Percentiles rank a stretch among this genome's conserved stretches.
Conservation (phyloP, 2,888 invertebrate genomes). For the Limnephilus marmoratus region DNA sequence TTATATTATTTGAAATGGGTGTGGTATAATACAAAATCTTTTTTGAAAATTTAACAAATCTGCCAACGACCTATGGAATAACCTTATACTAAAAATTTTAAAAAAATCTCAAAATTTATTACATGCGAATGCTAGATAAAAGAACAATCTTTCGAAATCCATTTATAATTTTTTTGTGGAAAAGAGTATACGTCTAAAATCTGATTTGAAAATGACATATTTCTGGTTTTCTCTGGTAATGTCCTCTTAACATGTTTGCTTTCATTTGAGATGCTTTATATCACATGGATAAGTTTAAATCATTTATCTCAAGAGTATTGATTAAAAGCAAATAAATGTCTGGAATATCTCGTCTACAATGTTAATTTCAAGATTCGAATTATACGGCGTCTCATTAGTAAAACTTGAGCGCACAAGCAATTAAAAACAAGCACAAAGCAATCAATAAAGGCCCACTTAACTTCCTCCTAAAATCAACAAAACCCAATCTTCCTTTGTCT, state of each 20-base stretch:
- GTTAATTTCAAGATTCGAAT: background rate
- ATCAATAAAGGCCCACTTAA: constrained; percentile 3
- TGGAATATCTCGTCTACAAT: background rate
- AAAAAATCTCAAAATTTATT: too few relatives aligned
- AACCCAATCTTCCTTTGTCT: background rate
- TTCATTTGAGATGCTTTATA: background rate
- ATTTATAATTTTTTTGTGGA: too few relatives aligned
- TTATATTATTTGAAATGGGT: too few relatives aligned
- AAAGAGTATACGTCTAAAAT: too few relatives aligned
- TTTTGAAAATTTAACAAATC: too few relatives aligned
- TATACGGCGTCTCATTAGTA: background rate
- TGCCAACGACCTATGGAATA: too few relatives aligned
- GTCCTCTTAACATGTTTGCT: background rate
- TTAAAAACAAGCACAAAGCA: background rate
- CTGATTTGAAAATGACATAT: too few relatives aligned
- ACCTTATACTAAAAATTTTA: too few relatives aligned
- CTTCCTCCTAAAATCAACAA: constrained; percentile 8
- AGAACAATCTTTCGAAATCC: too few relatives aligned
- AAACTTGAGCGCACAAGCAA: background rate
- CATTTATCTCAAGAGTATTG: background rate
- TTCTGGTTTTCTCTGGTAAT: too few relatives aligned
- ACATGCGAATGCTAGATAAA: too few relatives aligned
- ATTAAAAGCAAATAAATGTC: background rate
- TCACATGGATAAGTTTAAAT: background rate
- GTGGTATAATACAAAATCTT: too few relatives aligned